Evolutionary conservation across 2,888 invertebrate genomes (phyloP), one percentile per base, ranked within the genome.

Genomic region (Acrobasis consociella): DNA sequence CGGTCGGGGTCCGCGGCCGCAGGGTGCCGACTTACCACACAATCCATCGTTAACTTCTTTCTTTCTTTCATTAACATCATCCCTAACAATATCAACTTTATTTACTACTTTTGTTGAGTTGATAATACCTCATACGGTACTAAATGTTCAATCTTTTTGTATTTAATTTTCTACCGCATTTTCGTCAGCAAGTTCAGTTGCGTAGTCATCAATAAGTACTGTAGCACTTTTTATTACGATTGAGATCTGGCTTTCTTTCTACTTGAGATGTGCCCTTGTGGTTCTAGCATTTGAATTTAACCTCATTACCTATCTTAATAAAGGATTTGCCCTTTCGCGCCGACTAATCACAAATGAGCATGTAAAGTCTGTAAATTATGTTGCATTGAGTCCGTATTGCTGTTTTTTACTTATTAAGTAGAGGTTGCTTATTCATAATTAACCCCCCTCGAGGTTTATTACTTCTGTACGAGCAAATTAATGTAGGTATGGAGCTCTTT

Each of bases 251-350:
- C 74, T 86, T 84, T 53, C 62, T 55, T 58, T 59, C 51, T 59
- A 58, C 59, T 67, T 66, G 67, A 82, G 76, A 80, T 88, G 67
- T 68, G 72, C 59, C 82, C 67, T 85, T 89, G 78, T 73, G 62
- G 72, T 77, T 75, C 70, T 82, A 69, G 63, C 66, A 65, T 70
- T 69, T 67, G 80, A 83, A 86, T 89, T 92, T 92, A 91, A 92
- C 91, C 92, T 91, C 92, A 92, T 92, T 92, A 91, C 91, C 92
- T 91, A 92, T 92, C 92, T 92, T 92, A 92, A 91, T 91, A 90
- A 88, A 88, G 90, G 90, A 91, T 90, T 92, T 92, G 90, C 91
- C 92, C 91, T 92, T 92, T 92, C 92, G 91, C 92, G 89, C 92
- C 92, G 83, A 80, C 91, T 91, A 91, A 91, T 92, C 91, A 91